These are phyloP conservation scores for Aricia artaxerxes DNA, from an alignment of 2,888 invertebrate species.

Conservation along the genomic window DNA sequence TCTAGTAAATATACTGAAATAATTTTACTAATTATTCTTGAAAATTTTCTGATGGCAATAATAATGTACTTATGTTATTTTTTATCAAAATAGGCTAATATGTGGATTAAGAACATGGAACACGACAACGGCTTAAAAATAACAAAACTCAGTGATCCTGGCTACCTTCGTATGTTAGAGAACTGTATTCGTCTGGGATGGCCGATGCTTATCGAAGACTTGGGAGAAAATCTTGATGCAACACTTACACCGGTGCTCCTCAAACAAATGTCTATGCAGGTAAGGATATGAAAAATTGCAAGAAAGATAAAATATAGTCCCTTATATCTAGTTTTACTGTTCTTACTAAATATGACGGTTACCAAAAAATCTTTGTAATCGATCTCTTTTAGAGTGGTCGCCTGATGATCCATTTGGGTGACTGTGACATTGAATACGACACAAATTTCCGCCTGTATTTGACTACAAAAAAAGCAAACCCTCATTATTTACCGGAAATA, in stretches of 20 bases:
- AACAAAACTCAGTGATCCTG: slow-evolving; percentile 88
- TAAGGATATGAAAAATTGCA: slow-evolving; percentile 48
- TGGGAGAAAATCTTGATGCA: slow-evolving; percentile 93
- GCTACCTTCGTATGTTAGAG: slow-evolving; percentile 89
- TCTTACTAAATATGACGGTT: neutral
- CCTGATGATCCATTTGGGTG: slow-evolving; percentile 90
- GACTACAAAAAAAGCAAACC: slow-evolving; percentile 95
- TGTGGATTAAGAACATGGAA: slow-evolving; percentile 96
- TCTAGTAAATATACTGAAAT: too few species aligned
- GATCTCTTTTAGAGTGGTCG: slow-evolving; percentile 83
- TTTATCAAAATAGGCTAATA: slow-evolving; percentile 83
- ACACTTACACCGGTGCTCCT: slow-evolving; percentile 90
- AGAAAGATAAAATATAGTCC: neutral
- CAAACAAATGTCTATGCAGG: slow-evolving; percentile 88
- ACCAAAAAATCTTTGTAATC: neutral
- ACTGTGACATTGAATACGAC: slow-evolving; percentile 94
- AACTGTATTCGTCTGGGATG: slow-evolving; percentile 90
- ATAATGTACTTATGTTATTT: neutral
- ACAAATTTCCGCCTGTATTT: slow-evolving; percentile 92
- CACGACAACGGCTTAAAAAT: slow-evolving; percentile 86
- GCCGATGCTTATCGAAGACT: slow-evolving; percentile 93
- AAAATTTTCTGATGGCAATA: neutral
- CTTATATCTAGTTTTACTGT: neutral
- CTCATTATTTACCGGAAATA: slow-evolving; percentile 95
- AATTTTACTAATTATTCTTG: neutral